Evolutionary conservation across 2,888 invertebrate species (phyloP), one percentile per base, ranked within the genome.

Genomic region (Melipona bicolor): DNA sequence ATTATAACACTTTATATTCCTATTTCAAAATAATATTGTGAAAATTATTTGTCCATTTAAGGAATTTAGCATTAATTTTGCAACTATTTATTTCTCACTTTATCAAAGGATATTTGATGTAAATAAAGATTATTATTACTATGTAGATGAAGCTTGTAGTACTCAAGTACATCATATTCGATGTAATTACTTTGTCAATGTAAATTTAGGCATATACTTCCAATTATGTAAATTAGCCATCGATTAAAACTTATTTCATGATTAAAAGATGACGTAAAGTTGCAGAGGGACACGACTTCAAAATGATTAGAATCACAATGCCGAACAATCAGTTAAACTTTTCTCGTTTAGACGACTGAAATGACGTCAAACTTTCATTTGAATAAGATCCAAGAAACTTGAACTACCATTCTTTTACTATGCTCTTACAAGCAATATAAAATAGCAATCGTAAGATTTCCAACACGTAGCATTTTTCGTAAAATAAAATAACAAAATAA

Each of bases 311-410:
- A 1, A 19, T n/a, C 19, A 59, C 43, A 59, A 24, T 11, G 71
- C 43, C 24, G 71, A 59, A 43, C 59, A n/a, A 24, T 71, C 71
- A n/a, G 19, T n/a, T 24, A 19, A 71, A 71, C 43, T 59, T 59
- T 19, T 19, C 56, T 13, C 71, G 43, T 59, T 43, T n/a, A 17
- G 36, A 43, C 21, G 3, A 71, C 24, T 71, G 19, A 43, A 59
- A 71, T 19, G 24, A n/a, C 54, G 15, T 69, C 15, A 3, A 69
- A 54, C 13, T 59, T 71, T 59, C 71, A 43, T 43, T 54, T 11
- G 24, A 43, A 3, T 3, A 19, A 59, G 54, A 17, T 54, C 54
- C 32, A 9, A 17, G 19, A 43, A 59, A 71, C 71, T 71, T n/a
- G 0, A 21, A 43, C 32, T n/a, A 36, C n/a, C 36, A 19, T 56